Conservation (phyloP, 1,140 invertebrate species). For the Drosophila kikkawai region DNA sequence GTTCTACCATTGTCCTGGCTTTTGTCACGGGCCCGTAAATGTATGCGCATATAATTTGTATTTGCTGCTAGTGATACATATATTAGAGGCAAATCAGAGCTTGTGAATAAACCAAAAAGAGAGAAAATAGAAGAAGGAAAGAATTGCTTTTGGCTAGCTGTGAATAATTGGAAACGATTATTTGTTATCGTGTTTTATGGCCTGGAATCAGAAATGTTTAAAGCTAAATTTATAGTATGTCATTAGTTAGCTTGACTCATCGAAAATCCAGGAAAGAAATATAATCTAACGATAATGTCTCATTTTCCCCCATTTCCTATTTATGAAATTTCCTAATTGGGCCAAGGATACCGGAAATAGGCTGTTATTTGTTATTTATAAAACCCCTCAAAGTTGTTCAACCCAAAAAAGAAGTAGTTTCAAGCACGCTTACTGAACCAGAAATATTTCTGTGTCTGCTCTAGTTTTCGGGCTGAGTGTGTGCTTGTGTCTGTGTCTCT, state of each 20-base stretch:
- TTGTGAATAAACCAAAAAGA: slow-evolving; percentile 34
- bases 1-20: slow-evolving; percentile 34
- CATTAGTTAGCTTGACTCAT: slow-evolving; percentile 12
- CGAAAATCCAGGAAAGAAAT: slow-evolving; percentile 2
- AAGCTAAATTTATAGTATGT: slow-evolving; percentile 1
- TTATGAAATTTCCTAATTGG: slow-evolving; percentile 24
- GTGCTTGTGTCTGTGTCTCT: slow-evolving; percentile 16
- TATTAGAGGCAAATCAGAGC: slow-evolving; percentile 28
- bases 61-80: slow-evolving; percentile 36
- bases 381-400: background rate
- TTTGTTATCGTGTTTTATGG: slow-evolving; percentile 44
- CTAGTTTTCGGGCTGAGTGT: slow-evolving; percentile 12
- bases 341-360: slow-evolving; percentile 38
- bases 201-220: slow-evolving; percentile 31
- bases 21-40: slow-evolving; percentile 59
- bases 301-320: slow-evolving; percentile 15
- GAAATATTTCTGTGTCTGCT: slow-evolving; percentile 33
- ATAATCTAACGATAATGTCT: slow-evolving; percentile 10
- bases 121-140: background rate
- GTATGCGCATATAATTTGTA: slow-evolving; percentile 53
- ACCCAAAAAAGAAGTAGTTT: slow-evolving; percentile 22
- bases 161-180: slow-evolving; percentile 67
- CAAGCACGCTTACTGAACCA: slow-evolving; percentile 23
- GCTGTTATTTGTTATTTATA: slow-evolving; percentile 42
- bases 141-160: slow-evolving; percentile 20